These are phyloP conservation scores for Xylophagus ater DNA, from an alignment of 2,888 invertebrate genomes.

Conservation along the genomic window DNA sequence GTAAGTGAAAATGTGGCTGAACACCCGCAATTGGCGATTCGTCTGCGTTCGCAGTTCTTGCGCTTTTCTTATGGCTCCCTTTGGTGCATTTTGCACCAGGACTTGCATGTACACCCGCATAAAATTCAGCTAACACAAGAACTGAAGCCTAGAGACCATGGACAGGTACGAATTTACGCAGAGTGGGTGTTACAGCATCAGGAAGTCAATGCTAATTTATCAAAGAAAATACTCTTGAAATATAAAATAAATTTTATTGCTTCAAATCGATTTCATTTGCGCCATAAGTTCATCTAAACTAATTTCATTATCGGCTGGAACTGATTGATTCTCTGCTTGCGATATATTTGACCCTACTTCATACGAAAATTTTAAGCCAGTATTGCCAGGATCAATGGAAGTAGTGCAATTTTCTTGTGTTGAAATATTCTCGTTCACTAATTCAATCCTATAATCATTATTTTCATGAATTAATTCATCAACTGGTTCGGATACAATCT, in stretches of 20 bases:
- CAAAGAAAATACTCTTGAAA: no score
- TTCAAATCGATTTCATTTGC: conserved; percentile 78
- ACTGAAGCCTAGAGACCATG: no score
- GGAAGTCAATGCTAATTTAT: no score
- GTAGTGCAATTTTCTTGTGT: background rate
- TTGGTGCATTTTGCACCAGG: no score
- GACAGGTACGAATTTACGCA: no score
- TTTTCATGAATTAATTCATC: conserved; percentile 63
- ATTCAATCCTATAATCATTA: conserved; percentile 86
- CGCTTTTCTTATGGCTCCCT: no score
- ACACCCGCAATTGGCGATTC: no score
- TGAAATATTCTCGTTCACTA: conserved; percentile 43
- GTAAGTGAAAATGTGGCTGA: no score
- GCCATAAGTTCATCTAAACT: conserved; percentile 86
- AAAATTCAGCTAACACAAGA: no score
- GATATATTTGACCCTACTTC: conserved; percentile 47
- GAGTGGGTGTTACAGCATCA: no score
- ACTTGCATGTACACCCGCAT: no score
- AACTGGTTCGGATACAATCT: conserved; percentile 40
- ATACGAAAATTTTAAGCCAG: conserved; percentile 56
- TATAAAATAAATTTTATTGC: conserved; percentile 1
- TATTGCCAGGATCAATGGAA: background rate
- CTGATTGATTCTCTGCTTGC: conserved; percentile 40
- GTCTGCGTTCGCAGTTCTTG: no score
- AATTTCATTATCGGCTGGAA: conserved; percentile 43